These are phyloP conservation scores for Acanthurus lineatus DNA, from an alignment of 2,797 vertebrate genomes.

Conservation along the genomic window DNA sequence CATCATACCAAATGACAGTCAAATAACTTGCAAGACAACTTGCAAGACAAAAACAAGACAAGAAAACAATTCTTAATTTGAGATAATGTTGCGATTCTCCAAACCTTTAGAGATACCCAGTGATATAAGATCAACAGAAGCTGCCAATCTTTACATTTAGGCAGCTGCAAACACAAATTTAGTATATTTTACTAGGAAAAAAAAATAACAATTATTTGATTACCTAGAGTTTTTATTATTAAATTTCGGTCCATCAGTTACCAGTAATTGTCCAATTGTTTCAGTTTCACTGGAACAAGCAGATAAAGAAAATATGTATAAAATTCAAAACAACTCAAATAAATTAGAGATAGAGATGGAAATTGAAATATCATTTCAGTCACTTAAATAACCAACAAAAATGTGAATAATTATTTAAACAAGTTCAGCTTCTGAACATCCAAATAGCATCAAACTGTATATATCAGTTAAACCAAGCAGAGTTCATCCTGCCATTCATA, in stretches of 20 bases:
- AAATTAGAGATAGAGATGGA: background rate
- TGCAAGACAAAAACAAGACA: no score
- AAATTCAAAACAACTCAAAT: background rate
- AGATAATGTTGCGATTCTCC: background rate
- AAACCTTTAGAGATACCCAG: background rate
- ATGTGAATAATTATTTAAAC: background rate
- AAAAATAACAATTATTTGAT: background rate
- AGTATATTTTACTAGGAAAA: background rate
- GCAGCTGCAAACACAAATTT: background rate
- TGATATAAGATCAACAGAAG: background rate
- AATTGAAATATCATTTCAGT: background rate
- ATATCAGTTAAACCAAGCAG: constrained; percentile 21
- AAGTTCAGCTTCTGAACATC: constrained; percentile 11
- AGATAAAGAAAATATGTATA: background rate
- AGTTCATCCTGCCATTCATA: constrained; percentile 51
- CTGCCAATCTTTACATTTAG: background rate
- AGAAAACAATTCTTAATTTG: no score
- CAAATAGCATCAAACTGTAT: constrained; percentile 1
- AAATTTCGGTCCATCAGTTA: background rate
- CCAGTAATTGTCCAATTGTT: background rate
- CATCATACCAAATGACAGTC: background rate
- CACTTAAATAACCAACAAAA: background rate
- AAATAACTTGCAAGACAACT: background rate
- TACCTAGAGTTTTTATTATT: background rate
- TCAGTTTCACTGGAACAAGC: background rate